Conservation (phyloP, 2,113 vertebrate species). For the Anthoscopus minutus region DNA sequence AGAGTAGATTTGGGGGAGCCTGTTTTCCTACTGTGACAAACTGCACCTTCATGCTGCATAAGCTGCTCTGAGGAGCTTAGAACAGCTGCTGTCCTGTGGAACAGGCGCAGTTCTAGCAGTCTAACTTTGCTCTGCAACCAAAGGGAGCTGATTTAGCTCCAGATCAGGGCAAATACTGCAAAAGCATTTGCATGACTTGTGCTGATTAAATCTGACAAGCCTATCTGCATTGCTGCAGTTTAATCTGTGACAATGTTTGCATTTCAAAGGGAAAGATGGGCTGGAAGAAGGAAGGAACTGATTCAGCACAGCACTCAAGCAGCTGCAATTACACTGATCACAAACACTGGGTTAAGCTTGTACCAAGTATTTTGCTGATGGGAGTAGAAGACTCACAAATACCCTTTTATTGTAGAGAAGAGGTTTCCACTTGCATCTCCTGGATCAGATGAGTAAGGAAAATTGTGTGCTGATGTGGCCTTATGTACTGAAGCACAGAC, state of each 20-base stretch:
- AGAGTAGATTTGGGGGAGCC: neutral
- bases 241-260: constrained; percentile 11
- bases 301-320: constrained; percentile 22
- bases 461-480: neutral
- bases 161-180: neutral
- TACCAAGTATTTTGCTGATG: constrained; percentile 12
- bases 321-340: constrained; percentile 13
- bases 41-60: neutral
- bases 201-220: neutral
- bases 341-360: neutral
- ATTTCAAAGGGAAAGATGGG: constrained; percentile 38
- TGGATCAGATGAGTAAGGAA: constrained; percentile 13
- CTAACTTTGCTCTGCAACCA: neutral
- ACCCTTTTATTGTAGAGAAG: neutral
- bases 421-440: neutral
- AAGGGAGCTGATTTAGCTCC: neutral
- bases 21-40: neutral
- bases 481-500: neutral
- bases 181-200: neutral
- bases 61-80: neutral
- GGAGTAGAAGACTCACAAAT: neutral
- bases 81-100: neutral
- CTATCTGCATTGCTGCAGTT: neutral
- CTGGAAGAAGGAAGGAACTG: constrained; percentile 40
- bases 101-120: neutral